Evolutionary conservation across 92 coral and sea anemone genomes (phyloP).

Genomic region (Blastomussa wellsi): DNA sequence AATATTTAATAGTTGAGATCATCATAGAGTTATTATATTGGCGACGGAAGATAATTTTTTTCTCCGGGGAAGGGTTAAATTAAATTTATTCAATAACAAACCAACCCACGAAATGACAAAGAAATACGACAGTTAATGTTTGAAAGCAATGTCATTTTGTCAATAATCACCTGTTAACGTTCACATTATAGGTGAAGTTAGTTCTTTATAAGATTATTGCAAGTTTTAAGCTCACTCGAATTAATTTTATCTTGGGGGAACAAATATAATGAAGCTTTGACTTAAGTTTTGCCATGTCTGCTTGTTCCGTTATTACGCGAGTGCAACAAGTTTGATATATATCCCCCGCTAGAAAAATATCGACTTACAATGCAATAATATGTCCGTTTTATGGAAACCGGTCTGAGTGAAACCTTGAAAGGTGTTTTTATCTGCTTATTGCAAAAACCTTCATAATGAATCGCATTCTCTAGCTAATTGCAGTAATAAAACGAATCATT

Average conservation of each 20-base stretch:
- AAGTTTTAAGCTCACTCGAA: background rate
- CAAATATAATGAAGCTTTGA: background rate
- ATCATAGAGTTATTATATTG: background rate
- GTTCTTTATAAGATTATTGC: background rate
- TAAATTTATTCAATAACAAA: slow-evolving; percentile 2
- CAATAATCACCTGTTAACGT: background rate
- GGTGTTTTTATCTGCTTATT: background rate
- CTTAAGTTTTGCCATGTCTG: background rate
- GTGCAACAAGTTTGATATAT: background rate
- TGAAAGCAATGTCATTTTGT: background rate
- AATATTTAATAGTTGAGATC: background rate
- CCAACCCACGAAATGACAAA: background rate
- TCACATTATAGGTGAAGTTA: background rate
- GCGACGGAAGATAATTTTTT: background rate
- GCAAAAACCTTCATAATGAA: background rate
- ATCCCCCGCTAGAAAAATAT: background rate
- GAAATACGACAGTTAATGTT: background rate
- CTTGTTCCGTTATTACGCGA: background rate
- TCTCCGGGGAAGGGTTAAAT: background rate
- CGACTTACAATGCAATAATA: background rate
- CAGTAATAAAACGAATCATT: background rate
- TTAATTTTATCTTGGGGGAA: background rate
- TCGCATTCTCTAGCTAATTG: background rate
- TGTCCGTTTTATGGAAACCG: background rate
- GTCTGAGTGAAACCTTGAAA: background rate